phyloP scores from a whole-genome alignment of 2,113 vertebrate species.

The Prionailurus bengalensis region DNA sequence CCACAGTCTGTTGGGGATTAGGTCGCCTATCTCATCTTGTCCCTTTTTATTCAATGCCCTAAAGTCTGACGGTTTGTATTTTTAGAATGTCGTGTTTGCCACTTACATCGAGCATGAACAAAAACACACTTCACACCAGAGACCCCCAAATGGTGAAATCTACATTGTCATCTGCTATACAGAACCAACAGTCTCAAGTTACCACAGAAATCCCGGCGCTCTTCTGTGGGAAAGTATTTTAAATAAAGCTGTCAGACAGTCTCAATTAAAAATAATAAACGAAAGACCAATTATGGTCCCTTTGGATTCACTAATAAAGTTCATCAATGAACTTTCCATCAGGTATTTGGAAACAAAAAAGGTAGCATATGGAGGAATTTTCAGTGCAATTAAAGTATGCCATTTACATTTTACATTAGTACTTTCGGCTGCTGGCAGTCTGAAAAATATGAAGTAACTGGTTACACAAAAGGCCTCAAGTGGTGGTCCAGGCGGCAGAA shows the following conservation, averaged over 20 bases:
- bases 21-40: neutral
- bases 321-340: constrained; percentile 68
- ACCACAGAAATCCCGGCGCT: constrained; percentile 66
- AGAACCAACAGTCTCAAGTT: constrained; percentile 33
- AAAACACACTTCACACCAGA: constrained; percentile 65
- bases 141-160: constrained; percentile 28
- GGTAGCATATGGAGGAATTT: constrained; percentile 55
- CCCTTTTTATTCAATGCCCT: constrained; percentile 36
- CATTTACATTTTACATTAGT: constrained; percentile 14
- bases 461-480: neutral
- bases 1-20: neutral
- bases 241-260: constrained; percentile 72
- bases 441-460: neutral
- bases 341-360: constrained; percentile 68
- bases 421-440: neutral
- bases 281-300: constrained; percentile 64
- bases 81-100: constrained; percentile 51
- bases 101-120: constrained; percentile 43
- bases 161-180: constrained; percentile 67
- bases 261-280: constrained; percentile 81
- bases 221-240: constrained; percentile 66
- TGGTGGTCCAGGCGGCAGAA: neutral
- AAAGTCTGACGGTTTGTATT: constrained; percentile 61
- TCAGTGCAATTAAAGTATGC: neutral
- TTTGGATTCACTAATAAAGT: constrained; percentile 72